Base-by-base conservation (phyloP, 1,140 invertebrate genomes). In the Zaprionus vittiger region DNA sequence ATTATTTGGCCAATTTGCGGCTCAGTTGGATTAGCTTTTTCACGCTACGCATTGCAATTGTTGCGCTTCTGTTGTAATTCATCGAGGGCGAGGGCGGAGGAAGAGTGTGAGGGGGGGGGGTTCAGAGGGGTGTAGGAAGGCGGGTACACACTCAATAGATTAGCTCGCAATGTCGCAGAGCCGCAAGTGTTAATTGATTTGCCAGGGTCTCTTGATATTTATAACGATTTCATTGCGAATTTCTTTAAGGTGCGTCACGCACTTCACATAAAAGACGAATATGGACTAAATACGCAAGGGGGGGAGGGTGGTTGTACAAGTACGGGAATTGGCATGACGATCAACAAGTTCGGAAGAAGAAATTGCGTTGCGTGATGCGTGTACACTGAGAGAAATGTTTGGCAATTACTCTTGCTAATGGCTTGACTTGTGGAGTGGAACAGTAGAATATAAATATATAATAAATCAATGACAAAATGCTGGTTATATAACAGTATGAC, bases 1-100 rank as follows among this genome's bases (percentile, higher is more conserved):
- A 57, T 24, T 44, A 44, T 38, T 67, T 67, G 54, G 54, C 12
- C 37, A 56, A 67, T 57, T 67, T 47, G 52, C 20, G 37, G 37
- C 24, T 57, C n/a, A 28, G 37, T 57, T 47, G 22, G 14, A 57
- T 44, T 67, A 31, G 24, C 65, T 31, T 14, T 26, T 67, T 57
- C 17, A 44, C 52, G 52, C 64, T 41, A 41, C 20, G 22, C 64
- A 67, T 44, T 56, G 49, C 24, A 66, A 66, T 59, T 20, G 24
- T 37, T 67, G 56, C 47, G 49, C 24, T 49, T 31, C 15, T 49
- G 15, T 24, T 61, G 15, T 22, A 52, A 34, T 52, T 24, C 14
- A 64, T 52, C 47, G 47, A 47, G n/a, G 52, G 26, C 22, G 44
- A 17, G 20, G 2, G 47, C 9, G 47, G 9, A 49, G 3, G 20